These are phyloP conservation scores for Zygaena filipendulae DNA, from an alignment of 2,888 invertebrate genomes.

Conservation along the genomic window DNA sequence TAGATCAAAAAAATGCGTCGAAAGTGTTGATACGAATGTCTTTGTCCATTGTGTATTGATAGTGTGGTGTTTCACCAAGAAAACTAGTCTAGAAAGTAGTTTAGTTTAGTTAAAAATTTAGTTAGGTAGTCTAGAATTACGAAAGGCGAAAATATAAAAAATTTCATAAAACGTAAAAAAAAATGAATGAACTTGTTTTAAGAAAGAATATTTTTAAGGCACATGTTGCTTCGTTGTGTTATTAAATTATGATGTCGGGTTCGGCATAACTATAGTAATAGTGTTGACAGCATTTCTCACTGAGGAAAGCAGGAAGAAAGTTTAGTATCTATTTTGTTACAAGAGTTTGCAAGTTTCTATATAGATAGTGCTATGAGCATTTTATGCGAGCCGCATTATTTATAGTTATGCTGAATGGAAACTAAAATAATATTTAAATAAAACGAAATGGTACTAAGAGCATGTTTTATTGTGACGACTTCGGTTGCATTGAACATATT, in stretches of 20 bases:
- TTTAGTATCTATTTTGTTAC: constrained; percentile 70
- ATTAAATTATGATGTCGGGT: constrained; percentile 58
- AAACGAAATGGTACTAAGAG: constrained; percentile 69
- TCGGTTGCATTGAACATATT: constrained; percentile 71
- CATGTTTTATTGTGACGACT: constrained; percentile 69
- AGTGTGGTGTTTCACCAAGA: constrained; percentile 67
- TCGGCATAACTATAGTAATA: constrained; percentile 68
- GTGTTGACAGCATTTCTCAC: constrained; percentile 55
- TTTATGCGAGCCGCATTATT: constrained; percentile 67
- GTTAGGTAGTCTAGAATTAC: constrained; percentile 68
- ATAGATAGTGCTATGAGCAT: constrained; percentile 68
- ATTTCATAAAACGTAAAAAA: constrained; percentile 68
- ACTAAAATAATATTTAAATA: constrained; percentile 66
- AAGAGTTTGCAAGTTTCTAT: constrained; percentile 69
- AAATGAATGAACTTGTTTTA: constrained; percentile 71
- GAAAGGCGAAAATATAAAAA: constrained; percentile 69
- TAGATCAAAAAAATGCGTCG: constrained; percentile 51
- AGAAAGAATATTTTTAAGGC: constrained; percentile 73
- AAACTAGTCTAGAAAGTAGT: constrained; percentile 70
- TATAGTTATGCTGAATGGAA: constrained; percentile 68
- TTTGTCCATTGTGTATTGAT: constrained; percentile 68
- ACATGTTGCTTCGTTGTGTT: constrained; percentile 69
- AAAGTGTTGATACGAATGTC: constrained; percentile 60
- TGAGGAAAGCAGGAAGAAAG: constrained; percentile 59
- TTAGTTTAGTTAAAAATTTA: constrained; percentile 68